Evolutionary conservation across 2,888 invertebrate genomes (phyloP).

Genomic region (Deilephila elpenor): DNA sequence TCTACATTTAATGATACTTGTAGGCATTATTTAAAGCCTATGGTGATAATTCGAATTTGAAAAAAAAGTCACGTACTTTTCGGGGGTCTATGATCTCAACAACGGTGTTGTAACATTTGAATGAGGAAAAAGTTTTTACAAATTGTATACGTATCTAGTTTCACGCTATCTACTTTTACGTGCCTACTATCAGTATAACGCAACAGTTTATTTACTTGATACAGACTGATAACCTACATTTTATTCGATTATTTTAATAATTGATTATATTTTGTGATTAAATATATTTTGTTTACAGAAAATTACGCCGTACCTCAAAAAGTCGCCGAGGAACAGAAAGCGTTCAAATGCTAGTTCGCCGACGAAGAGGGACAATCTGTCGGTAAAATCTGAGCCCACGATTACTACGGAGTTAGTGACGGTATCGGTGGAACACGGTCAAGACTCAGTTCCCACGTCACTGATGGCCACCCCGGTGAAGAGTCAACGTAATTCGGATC

Average conservation of each 20-base stretch:
- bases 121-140: too few relatives aligned
- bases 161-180: too few relatives aligned
- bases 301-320: conserved; percentile 66
- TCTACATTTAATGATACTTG: too few relatives aligned
- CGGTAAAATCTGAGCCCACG: conserved; percentile 71
- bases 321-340: conserved; percentile 53
- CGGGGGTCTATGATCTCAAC: too few relatives aligned
- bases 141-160: too few relatives aligned
- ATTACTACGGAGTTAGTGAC: conserved; percentile 72
- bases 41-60: too few relatives aligned
- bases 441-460: conserved; percentile 65
- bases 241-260: background rate
- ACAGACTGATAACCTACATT: conserved; percentile 1
- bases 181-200: too few relatives aligned
- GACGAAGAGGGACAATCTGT: conserved; percentile 60
- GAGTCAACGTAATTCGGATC: conserved; percentile 44
- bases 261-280: background rate
- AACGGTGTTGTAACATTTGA: too few relatives aligned
- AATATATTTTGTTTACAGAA: conserved; percentile 57
- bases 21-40: too few relatives aligned
- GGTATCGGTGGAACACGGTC: conserved; percentile 65
- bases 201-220: too few relatives aligned
- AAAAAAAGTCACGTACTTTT: too few relatives aligned
- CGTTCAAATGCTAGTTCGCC: conserved; percentile 61
- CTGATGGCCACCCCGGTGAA: conserved; percentile 60